A percentile compares a stretch with the other conserved stretches of the same genome.
Conservation (phyloP, 2,113 vertebrate genomes). For the Silurus glanis region DNA sequence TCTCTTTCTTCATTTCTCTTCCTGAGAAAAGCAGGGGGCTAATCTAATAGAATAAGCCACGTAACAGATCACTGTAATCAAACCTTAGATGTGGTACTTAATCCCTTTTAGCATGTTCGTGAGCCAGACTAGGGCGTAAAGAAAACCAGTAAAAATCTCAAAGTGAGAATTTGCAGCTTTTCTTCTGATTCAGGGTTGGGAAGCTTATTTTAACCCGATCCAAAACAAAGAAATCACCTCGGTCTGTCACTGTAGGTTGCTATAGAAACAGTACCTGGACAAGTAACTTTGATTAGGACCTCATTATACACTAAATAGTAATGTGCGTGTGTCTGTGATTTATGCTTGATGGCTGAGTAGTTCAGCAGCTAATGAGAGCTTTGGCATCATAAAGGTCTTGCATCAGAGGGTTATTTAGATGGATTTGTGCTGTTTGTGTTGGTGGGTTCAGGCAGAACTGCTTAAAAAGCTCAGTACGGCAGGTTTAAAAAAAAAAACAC, state of each 20-base stretch:
- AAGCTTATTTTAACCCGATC: conserved; percentile 67
- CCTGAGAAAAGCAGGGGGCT: conserved; percentile 35
- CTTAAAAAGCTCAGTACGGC: not conserved
- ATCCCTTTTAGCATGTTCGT: conserved; percentile 22
- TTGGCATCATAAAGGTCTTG: conserved; percentile 25
- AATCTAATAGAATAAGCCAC: conserved; percentile 36
- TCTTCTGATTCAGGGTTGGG: conserved; percentile 60
- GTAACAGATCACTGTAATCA: conserved; percentile 14
- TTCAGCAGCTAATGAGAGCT: conserved; percentile 37
- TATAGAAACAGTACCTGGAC: conserved; percentile 64
- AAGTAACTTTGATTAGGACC: conserved; percentile 51
- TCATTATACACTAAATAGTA: conserved; percentile 47
- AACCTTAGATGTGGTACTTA: conserved; percentile 52
- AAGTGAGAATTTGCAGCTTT: conserved; percentile 59
- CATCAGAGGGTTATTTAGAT: conserved; percentile 32
- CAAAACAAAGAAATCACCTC: conserved; percentile 60
- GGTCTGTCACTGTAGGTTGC: conserved; percentile 56
- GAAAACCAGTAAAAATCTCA: conserved; percentile 35
- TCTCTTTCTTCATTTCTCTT: conserved; percentile 49
- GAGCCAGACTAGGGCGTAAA: conserved; percentile 61
- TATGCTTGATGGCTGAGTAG: conserved; percentile 32
- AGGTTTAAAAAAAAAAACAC: conserved; percentile 17
- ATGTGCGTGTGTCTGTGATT: conserved; percentile 18
- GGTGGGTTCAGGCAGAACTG: conserved; percentile 16
- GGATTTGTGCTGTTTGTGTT: conserved; percentile 23